These are phyloP conservation scores for Plumapathes pennacea DNA, from an alignment of 92 coral and sea anemone genomes.

Conservation along the genomic window DNA sequence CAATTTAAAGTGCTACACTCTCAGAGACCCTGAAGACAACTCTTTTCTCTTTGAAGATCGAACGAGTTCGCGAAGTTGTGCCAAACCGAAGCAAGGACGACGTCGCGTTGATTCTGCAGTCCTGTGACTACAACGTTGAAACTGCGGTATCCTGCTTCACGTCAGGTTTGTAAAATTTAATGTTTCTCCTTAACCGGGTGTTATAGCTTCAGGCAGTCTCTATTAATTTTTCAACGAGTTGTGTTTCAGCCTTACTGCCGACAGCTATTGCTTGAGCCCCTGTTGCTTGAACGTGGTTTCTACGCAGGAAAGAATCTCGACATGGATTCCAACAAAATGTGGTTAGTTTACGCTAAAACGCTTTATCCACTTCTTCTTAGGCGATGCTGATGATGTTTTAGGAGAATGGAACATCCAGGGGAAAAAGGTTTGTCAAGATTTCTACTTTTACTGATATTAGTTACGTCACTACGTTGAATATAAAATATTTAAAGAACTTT, in stretches of 20 bases:
- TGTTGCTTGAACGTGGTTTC: too few relatives aligned
- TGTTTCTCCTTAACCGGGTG: too few relatives aligned
- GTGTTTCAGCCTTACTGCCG: too few relatives aligned
- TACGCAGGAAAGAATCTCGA: constrained; percentile 36
- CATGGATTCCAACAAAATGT: constrained; percentile 40
- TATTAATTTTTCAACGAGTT: too few relatives aligned
- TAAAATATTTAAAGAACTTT: constrained; percentile 43
- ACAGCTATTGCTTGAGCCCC: too few relatives aligned
- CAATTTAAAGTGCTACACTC: constrained; percentile 7
- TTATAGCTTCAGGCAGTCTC: too few relatives aligned
- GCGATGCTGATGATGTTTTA: constrained; percentile 62
- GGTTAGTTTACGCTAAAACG: not conserved
- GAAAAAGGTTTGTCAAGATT: constrained; percentile 63
- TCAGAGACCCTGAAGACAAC: constrained; percentile 2
- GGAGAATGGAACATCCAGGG: constrained; percentile 74
- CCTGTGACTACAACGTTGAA: constrained; percentile 92
- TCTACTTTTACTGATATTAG: constrained; percentile 9
- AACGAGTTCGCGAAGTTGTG: constrained; percentile 80
- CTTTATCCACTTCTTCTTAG: constrained; percentile 21
- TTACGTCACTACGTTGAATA: constrained; percentile 36
- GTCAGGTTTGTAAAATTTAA: too few relatives aligned
- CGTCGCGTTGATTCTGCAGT: constrained; percentile 80
- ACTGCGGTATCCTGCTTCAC: constrained; percentile 74
- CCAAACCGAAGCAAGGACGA: constrained; percentile 86
- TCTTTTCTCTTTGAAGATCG: constrained; percentile 44